Conservation (phyloP, 1,140 invertebrate species). For the Cyclargus thomasi region DNA sequence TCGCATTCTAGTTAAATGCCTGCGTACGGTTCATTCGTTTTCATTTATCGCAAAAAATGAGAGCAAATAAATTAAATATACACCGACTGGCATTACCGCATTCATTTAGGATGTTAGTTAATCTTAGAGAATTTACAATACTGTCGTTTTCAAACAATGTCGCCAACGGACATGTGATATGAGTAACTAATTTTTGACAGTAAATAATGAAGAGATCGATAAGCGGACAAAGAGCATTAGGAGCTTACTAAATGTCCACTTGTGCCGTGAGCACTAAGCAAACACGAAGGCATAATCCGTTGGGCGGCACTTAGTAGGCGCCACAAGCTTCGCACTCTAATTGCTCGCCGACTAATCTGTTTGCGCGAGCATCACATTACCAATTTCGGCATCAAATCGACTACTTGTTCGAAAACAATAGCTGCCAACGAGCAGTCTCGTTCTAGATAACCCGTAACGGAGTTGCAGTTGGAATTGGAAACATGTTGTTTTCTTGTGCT, state of each 20-base stretch:
- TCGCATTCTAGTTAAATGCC: not conserved
- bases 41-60: not conserved
- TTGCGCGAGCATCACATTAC: conserved; percentile 57
- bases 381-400: conserved; percentile 38
- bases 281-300: conserved; percentile 69
- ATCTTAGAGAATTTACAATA: too few relatives aligned
- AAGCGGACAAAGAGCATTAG: conserved; percentile 56
- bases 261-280: conserved; percentile 52
- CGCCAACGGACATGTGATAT: too few relatives aligned
- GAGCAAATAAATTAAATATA: not conserved
- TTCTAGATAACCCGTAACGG: not conserved
- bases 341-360: conserved; percentile 68
- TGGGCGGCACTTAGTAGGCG: conserved; percentile 61
- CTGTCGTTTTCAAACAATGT: too few relatives aligned
- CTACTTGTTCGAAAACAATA: conserved; percentile 6
- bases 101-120: not conserved
- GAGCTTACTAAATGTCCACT: conserved; percentile 60
- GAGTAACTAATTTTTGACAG: conserved; percentile 19
- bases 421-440: not conserved
- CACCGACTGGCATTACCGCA: not conserved
- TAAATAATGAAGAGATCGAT: conserved; percentile 53
- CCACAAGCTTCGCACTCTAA: conserved; percentile 63
- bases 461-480: too few relatives aligned
- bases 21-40: conserved; percentile 3
- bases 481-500: too few relatives aligned